A percentile compares a stretch with the other conserved stretches of the same genome.
Evolutionary conservation across 2,797 vertebrate species (phyloP).

Genomic region (Anabacerthia variegaticeps): DNA sequence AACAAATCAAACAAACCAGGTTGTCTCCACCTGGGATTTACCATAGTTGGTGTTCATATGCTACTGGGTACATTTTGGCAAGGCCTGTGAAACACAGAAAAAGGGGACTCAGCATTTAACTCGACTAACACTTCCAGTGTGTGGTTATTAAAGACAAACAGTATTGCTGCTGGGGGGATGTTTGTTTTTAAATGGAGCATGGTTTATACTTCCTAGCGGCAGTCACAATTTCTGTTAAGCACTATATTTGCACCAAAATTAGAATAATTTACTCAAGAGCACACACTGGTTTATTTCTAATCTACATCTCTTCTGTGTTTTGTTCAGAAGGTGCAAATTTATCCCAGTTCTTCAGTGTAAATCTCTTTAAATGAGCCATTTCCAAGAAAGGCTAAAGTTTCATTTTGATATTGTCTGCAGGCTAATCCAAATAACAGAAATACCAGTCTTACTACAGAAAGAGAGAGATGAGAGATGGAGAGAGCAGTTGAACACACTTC

Average conservation of each 20-base stretch:
- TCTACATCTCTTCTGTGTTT: neutral
- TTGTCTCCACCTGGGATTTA: neutral
- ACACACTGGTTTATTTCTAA: neutral
- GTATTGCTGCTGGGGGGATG: neutral
- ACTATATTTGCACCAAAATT: neutral
- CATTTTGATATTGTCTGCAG: neutral
- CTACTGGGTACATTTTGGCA: neutral
- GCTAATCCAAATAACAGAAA: conserved; percentile 7
- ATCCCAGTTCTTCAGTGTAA: neutral
- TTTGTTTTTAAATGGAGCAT: neutral
- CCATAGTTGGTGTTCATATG: neutral
- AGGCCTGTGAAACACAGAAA: neutral
- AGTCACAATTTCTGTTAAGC: neutral
- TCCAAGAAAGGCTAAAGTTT: neutral
- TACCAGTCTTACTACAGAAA: neutral
- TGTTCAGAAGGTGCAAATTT: neutral
- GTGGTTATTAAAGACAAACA: neutral
- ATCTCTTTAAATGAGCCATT: neutral
- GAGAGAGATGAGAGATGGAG: neutral
- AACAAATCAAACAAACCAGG: neutral
- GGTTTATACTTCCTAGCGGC: neutral
- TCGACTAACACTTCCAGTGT: neutral
- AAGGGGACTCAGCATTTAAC: neutral
- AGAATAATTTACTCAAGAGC: neutral
- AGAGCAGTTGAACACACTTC: neutral